Conservation (phyloP, 64 coral and sea anemone genomes). For the Montipora sp. region DNA sequence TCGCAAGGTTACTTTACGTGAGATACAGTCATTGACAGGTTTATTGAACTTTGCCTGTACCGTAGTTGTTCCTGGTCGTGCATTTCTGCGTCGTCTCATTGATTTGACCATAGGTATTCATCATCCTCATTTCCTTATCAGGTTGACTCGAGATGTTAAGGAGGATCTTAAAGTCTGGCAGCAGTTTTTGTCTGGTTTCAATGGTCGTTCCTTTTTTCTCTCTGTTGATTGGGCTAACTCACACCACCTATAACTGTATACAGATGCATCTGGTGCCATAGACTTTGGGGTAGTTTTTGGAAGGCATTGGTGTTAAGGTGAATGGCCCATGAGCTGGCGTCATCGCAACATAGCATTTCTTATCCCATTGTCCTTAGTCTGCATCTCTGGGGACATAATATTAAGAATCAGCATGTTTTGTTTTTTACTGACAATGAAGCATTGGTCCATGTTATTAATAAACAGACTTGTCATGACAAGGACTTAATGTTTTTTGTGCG, state of each 20-base stretch:
- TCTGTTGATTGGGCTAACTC: neutral
- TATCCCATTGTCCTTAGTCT: neutral
- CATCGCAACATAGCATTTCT: neutral
- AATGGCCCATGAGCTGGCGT: neutral
- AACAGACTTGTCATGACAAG: constrained; percentile 39
- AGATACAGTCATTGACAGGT: too few relatives aligned
- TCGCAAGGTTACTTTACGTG: too few relatives aligned
- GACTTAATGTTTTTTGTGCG: constrained; percentile 54
- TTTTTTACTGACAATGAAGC: constrained; percentile 62
- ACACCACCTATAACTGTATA: neutral
- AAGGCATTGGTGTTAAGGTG: neutral
- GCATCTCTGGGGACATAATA: neutral
- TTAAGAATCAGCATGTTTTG: constrained; percentile 34
- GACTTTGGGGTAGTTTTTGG: neutral
- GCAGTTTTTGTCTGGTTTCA: neutral
- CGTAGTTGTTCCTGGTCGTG: neutral
- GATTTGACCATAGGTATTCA: neutral
- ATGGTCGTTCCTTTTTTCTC: neutral
- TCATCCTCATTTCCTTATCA: neutral
- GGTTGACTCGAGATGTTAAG: neutral
- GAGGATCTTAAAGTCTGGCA: neutral
- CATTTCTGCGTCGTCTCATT: neutral
- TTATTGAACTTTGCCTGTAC: too few relatives aligned
- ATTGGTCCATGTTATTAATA: constrained; percentile 61
- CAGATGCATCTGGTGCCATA: neutral